A percentile compares a stretch with the other conserved stretches of the same genome.
These are phyloP conservation scores for Pseudochaenichthys georgianus DNA, from an alignment of 2,797 vertebrate genomes.

Conservation along the genomic window DNA sequence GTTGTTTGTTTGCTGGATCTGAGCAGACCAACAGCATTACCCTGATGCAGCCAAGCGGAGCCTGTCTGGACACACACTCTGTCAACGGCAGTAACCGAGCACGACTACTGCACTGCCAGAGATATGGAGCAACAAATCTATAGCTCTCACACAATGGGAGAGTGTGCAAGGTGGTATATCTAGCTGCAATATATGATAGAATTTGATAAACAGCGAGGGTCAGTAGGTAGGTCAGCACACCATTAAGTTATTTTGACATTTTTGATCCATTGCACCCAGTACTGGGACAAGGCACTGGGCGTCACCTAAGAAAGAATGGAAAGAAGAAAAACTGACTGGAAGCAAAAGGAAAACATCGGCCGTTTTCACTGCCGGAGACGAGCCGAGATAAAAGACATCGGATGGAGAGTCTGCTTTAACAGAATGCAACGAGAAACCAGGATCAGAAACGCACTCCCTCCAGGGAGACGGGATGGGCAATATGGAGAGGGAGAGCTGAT, in stretches of 20 bases:
- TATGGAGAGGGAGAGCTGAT: neutral
- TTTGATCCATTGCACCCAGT: slow-evolving; percentile 56
- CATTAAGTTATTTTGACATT: slow-evolving; percentile 68
- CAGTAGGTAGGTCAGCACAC: slow-evolving; percentile 50
- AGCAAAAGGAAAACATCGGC: slow-evolving; percentile 63
- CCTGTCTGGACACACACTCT: slow-evolving; percentile 67
- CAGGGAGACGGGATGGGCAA: slow-evolving; percentile 29
- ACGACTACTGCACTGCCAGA: slow-evolving; percentile 53
- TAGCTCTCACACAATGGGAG: slow-evolving; percentile 54
- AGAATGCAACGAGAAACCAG: slow-evolving; percentile 46
- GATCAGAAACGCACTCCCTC: slow-evolving; percentile 45
- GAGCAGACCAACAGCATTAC: slow-evolving; percentile 66
- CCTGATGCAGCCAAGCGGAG: slow-evolving; percentile 63
- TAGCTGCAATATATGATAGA: slow-evolving; percentile 48
- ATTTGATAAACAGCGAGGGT: slow-evolving; percentile 70
- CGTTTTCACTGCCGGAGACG: slow-evolving; percentile 60
- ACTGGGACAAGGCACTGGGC: slow-evolving; percentile 39
- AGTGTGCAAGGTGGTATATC: slow-evolving; percentile 16
- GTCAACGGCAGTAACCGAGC: slow-evolving; percentile 68
- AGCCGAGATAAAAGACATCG: slow-evolving; percentile 66
- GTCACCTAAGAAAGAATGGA: slow-evolving; percentile 24
- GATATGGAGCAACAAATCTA: slow-evolving; percentile 73
- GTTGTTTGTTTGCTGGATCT: slow-evolving; percentile 68
- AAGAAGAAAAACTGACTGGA: slow-evolving; percentile 45
- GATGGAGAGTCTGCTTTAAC: slow-evolving; percentile 62